These are phyloP conservation scores for Trypoxylus dichotomus DNA, from an alignment of 1,140 invertebrate genomes.

Conservation along the genomic window DNA sequence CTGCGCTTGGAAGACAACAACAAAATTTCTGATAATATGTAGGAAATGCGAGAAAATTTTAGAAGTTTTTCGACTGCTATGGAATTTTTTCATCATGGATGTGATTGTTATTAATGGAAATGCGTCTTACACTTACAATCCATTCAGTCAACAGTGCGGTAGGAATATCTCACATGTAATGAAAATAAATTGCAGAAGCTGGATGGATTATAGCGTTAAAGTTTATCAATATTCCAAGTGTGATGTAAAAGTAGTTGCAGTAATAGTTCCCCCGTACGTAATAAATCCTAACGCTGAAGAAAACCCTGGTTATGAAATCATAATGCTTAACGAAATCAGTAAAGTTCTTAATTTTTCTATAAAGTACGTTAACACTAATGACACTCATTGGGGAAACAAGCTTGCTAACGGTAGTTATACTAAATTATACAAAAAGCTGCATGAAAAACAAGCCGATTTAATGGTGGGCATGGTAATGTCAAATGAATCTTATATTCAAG, in stretches of 20 bases:
- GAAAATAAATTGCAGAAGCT: background rate
- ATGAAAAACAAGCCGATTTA: conserved; percentile 28
- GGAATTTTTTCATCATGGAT: background rate
- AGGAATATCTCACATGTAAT: background rate
- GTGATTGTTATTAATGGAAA: background rate
- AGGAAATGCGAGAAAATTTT: background rate
- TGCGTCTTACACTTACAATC: conserved; percentile 1
- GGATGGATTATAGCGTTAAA: background rate
- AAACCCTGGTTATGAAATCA: conserved; percentile 31
- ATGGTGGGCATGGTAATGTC: conserved; percentile 29
- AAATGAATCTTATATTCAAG: background rate
- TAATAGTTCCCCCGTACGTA: conserved; percentile 30
- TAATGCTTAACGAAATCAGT: conserved; percentile 21
- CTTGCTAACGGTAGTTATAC: conserved; percentile 31
- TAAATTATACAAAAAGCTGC: conserved; percentile 24
- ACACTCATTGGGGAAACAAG: conserved; percentile 29
- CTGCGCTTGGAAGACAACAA: background rate
- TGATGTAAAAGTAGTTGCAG: background rate
- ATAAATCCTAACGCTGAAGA: conserved; percentile 25
- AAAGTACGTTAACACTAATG: conserved; percentile 23
- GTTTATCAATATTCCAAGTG: background rate
- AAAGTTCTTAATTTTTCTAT: conserved; percentile 27
- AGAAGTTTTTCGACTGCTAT: background rate
- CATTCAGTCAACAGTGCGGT: background rate
- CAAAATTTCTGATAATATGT: conserved; percentile 25